phyloP scores from a whole-genome alignment of 2,797 vertebrate species.

The Furcifer pardalis region DNA sequence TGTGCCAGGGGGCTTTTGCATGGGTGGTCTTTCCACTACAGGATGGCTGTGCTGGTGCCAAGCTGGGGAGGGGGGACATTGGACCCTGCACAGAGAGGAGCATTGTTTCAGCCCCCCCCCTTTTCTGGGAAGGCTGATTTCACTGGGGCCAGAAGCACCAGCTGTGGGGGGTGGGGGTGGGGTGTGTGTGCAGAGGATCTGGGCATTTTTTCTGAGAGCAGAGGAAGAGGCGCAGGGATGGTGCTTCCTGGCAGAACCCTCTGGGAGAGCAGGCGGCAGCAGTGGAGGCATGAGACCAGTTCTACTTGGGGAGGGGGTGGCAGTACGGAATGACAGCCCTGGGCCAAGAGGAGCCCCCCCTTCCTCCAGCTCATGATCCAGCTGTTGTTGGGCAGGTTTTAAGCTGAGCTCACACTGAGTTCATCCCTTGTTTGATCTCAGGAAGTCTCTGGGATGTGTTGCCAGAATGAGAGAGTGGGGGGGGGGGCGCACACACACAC shows the following conservation, averaged over 20 bases:
- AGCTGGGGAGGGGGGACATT: too few species aligned
- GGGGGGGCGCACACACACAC: too few species aligned
- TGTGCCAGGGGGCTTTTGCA: too few species aligned
- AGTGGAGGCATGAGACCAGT: background rate
- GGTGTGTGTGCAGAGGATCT: background rate
- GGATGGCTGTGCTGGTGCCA: too few species aligned
- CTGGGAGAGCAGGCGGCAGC: background rate
- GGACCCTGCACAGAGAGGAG: too few species aligned
- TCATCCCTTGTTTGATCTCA: background rate
- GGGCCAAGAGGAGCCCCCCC: background rate
- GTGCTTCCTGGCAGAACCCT: conserved; percentile 9
- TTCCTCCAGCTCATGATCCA: background rate
- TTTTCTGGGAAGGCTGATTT: conserved; percentile 15
- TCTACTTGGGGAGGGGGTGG: background rate
- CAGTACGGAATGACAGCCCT: too few species aligned
- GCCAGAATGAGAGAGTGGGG: background rate
- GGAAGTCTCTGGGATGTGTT: background rate
- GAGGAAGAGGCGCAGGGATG: too few species aligned
- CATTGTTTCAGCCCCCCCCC: too few species aligned
- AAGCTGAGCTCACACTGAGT: background rate
- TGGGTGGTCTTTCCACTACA: too few species aligned
- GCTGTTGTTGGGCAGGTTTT: background rate
- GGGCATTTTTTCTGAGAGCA: conserved; percentile 15
- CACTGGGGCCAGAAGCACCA: too few species aligned
- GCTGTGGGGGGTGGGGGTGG: background rate